Evolutionary conservation across 2,113 vertebrate genomes (phyloP).

Genomic region (Micronisus gabar): DNA sequence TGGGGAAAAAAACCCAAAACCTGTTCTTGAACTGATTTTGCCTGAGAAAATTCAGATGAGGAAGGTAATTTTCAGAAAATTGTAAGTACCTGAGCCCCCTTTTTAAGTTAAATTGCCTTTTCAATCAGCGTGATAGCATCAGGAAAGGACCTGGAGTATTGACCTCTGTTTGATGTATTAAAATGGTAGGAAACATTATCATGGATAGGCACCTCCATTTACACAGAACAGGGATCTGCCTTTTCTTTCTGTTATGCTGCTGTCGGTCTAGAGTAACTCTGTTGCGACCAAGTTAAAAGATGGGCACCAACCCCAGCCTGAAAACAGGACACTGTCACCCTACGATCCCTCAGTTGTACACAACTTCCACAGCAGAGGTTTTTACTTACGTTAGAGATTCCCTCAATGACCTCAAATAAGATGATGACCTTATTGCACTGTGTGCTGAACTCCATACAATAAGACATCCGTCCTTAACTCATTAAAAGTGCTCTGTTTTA

Average conservation of each 20-base stretch:
- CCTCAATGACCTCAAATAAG: background rate
- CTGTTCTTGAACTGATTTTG: background rate
- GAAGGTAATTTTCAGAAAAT: background rate
- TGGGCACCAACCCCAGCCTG: background rate
- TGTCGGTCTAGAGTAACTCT: background rate
- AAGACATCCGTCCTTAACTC: background rate
- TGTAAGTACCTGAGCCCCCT: background rate
- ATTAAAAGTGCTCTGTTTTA: background rate
- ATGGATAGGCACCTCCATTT: background rate
- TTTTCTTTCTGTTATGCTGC: background rate
- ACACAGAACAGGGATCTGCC: background rate
- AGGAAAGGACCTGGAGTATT: background rate
- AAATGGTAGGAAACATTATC: background rate
- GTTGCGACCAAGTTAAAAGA: background rate
- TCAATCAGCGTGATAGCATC: background rate
- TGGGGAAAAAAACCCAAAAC: background rate
- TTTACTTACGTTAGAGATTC: background rate
- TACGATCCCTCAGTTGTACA: background rate
- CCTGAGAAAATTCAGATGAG: background rate
- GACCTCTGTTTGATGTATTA: background rate
- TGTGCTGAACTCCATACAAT: background rate
- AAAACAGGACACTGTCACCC: background rate
- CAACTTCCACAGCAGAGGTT: background rate
- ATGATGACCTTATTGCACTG: background rate
- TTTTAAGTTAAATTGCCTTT: background rate